Evolutionary conservation across 2,113 vertebrate species (phyloP).

Genomic region (Atractosteus spatula): DNA sequence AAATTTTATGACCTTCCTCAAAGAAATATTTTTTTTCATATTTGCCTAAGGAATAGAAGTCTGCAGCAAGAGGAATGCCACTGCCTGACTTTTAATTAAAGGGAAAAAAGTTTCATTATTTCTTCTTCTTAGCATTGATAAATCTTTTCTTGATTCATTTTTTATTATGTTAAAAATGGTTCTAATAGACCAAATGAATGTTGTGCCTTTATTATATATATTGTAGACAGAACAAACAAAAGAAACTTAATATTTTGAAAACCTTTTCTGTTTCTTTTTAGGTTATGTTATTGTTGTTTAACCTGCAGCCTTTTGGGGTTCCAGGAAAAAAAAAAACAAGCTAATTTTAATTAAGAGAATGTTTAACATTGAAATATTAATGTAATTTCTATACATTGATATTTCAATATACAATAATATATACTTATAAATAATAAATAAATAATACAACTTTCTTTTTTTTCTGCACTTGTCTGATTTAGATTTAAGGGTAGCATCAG

Average conservation of each 20-base stretch:
- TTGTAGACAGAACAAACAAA: not conserved
- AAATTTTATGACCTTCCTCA: slow-evolving; percentile 15
- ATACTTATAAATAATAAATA: no score
- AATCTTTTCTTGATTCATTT: not conserved
- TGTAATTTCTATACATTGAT: no score
- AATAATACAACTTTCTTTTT: no score
- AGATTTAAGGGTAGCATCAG: not conserved
- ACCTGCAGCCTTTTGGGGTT: not conserved
- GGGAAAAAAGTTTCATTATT: not conserved
- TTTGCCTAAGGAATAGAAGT: slow-evolving; percentile 10
- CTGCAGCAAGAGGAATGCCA: slow-evolving; percentile 1
- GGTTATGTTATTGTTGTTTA: not conserved
- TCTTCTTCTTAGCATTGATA: not conserved
- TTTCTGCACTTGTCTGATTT: not conserved
- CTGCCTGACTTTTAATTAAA: slow-evolving; percentile 2
- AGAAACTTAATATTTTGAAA: not conserved
- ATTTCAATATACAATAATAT: no score
- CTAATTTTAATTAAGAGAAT: not conserved
- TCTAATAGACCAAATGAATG: not conserved
- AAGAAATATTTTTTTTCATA: not conserved
- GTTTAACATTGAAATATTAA: not conserved
- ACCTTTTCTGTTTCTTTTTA: not conserved
- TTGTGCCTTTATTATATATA: no score
- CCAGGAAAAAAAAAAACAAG: not conserved
- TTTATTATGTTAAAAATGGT: not conserved